These are phyloP conservation scores for Pseudoatta argentina DNA, from an alignment of 1,140 invertebrate species.

Conservation along the genomic window DNA sequence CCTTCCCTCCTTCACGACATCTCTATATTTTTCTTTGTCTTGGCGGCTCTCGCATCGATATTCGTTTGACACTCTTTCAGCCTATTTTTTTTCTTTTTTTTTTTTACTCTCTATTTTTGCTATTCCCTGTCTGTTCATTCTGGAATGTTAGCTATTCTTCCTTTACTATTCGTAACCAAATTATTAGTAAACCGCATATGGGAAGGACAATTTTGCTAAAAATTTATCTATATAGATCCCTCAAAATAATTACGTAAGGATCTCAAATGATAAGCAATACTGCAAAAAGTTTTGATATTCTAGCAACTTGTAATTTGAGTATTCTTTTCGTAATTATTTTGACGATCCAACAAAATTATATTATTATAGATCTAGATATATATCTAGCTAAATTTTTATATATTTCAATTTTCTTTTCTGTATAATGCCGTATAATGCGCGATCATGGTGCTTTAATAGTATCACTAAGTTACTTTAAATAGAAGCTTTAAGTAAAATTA, in stretches of 20 bases:
- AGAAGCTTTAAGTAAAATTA: not conserved
- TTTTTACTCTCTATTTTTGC: slow-evolving; percentile 41
- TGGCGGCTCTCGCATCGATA: slow-evolving; percentile 20
- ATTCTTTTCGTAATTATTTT: too few species aligned
- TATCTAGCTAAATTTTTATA: too few species aligned
- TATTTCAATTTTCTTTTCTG: too few species aligned
- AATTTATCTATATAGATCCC: too few species aligned
- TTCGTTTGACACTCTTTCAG: not conserved
- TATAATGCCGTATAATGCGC: not conserved
- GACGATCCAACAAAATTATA: too few species aligned
- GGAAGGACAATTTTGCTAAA: too few species aligned
- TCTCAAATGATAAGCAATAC: too few species aligned
- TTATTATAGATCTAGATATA: too few species aligned
- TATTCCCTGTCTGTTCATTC: slow-evolving; percentile 6
- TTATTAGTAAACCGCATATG: not conserved
- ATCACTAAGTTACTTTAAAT: not conserved
- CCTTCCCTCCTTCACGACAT: slow-evolving; percentile 25
- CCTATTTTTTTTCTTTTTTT: slow-evolving; percentile 25
- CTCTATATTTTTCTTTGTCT: slow-evolving; percentile 34
- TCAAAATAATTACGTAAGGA: too few species aligned
- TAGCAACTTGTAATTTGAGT: too few species aligned
- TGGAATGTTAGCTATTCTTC: not conserved
- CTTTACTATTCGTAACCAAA: not conserved
- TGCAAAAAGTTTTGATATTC: too few species aligned
- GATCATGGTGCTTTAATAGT: not conserved